Percentiles rank a stretch among this genome's conserved stretches.
Evolutionary conservation across 2,797 vertebrate species (phyloP).

Genomic region (Brachyalestes nurse): DNA sequence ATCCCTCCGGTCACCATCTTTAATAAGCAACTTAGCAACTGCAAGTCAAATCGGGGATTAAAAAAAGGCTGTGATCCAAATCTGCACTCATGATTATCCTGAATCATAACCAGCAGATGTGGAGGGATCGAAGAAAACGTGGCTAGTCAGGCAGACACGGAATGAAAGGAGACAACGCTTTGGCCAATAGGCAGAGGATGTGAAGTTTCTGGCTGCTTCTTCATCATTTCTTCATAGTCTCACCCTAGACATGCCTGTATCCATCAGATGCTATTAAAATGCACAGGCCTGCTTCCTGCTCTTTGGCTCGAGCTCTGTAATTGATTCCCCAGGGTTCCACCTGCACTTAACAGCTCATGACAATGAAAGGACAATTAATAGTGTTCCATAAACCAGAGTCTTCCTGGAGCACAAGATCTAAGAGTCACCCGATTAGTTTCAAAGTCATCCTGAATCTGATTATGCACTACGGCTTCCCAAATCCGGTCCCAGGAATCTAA

Average conservation of each 20-base stretch:
- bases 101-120: not conserved
- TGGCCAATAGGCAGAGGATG: not conserved
- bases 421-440: not conserved
- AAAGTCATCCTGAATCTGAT: not conserved
- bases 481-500: not conserved
- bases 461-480: not conserved
- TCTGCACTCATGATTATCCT: slow-evolving; percentile 12
- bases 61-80: slow-evolving; percentile 34
- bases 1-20: slow-evolving; percentile 5
- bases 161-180: not conserved
- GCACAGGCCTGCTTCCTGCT: slow-evolving; percentile 23
- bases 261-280: slow-evolving; percentile 42
- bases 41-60: not conserved
- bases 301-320: slow-evolving; percentile 45
- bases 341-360: slow-evolving; percentile 45
- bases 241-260: not conserved
- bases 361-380: slow-evolving; percentile 51
- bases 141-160: not conserved
- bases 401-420: slow-evolving; percentile 5
- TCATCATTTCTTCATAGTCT: not conserved
- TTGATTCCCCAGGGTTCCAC: slow-evolving; percentile 50
- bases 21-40: slow-evolving; percentile 24
- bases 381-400: not conserved
- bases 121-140: not conserved
- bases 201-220: not conserved